A percentile compares a stretch with the other conserved stretches of the same genome.
Conservation (phyloP, 2,113 vertebrate species). For the Sylvietta virens region DNA sequence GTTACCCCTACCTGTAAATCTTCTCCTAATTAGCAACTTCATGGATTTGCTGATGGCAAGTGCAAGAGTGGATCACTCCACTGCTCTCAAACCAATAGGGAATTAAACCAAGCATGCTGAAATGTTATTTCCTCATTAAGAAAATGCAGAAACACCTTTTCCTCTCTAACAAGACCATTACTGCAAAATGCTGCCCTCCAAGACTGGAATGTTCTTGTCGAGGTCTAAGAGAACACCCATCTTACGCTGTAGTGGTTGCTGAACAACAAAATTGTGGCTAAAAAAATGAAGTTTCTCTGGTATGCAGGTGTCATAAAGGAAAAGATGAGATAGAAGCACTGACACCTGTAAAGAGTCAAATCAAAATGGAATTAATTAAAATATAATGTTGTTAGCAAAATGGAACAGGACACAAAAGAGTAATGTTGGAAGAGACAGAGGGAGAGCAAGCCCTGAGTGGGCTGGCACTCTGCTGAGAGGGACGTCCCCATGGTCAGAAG, state of each 20-base stretch:
- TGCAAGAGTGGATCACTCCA: conserved; percentile 10
- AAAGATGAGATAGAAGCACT: neutral
- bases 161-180: neutral
- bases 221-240: neutral
- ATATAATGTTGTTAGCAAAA: neutral
- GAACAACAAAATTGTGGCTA: neutral
- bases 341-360: neutral
- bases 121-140: conserved; percentile 11
- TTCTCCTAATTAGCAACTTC: conserved; percentile 55
- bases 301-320: neutral
- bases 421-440: neutral
- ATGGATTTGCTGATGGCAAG: conserved; percentile 53
- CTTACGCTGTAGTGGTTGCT: neutral
- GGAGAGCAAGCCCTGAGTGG: neutral
- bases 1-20: conserved; percentile 52
- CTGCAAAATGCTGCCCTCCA: neutral
- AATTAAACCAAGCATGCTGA: conserved; percentile 3
- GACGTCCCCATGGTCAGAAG: neutral
- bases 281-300: neutral
- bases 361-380: neutral
- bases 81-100: neutral
- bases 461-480: neutral
- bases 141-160: neutral
- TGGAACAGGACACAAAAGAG: neutral
- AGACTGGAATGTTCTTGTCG: neutral